phyloP scores from a whole-genome alignment of 2,888 invertebrate species.

The Cerastis rubricosa region DNA sequence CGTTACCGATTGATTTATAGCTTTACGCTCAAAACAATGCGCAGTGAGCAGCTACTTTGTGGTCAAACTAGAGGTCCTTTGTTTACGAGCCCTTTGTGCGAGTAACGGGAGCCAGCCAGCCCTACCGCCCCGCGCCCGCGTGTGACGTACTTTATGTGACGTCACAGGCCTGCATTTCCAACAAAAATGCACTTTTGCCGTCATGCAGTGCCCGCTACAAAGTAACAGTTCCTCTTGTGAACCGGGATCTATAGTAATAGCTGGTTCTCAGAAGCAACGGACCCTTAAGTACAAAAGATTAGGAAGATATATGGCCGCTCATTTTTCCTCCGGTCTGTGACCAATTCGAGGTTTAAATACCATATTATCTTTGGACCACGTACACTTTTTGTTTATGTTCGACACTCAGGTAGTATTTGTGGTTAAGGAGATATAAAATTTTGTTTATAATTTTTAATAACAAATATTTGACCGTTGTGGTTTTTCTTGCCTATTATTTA shows the following conservation, averaged over 20 bases:
- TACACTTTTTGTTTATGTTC: conserved; percentile 74
- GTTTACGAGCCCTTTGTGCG: conserved; percentile 81
- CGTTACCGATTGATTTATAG: conserved; percentile 79
- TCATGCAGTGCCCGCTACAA: conserved; percentile 80
- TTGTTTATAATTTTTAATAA: conserved; percentile 23
- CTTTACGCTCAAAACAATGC: conserved; percentile 74
- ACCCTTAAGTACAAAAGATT: conserved; percentile 81
- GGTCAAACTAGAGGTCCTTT: conserved; percentile 82
- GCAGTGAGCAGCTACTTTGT: conserved; percentile 84
- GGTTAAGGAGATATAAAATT: conserved; percentile 68
- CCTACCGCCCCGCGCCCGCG: conserved; percentile 54
- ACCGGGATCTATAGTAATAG: conserved; percentile 85
- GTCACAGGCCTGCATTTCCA: conserved; percentile 82
- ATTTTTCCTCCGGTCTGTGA: conserved; percentile 82
- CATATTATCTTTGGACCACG: conserved; percentile 76
- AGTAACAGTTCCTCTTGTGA: conserved; percentile 88
- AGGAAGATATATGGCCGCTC: conserved; percentile 83
- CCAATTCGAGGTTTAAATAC: conserved; percentile 87
- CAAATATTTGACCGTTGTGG: not conserved
- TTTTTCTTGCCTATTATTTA: conserved; percentile 17
- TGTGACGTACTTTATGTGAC: conserved; percentile 83
- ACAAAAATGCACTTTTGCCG: conserved; percentile 88
- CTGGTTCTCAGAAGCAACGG: conserved; percentile 84
- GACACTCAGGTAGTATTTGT: conserved; percentile 76
- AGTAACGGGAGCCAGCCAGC: conserved; percentile 79